phyloP scores from a whole-genome alignment of 2,888 invertebrate species.

The Diloba caeruleocephala region DNA sequence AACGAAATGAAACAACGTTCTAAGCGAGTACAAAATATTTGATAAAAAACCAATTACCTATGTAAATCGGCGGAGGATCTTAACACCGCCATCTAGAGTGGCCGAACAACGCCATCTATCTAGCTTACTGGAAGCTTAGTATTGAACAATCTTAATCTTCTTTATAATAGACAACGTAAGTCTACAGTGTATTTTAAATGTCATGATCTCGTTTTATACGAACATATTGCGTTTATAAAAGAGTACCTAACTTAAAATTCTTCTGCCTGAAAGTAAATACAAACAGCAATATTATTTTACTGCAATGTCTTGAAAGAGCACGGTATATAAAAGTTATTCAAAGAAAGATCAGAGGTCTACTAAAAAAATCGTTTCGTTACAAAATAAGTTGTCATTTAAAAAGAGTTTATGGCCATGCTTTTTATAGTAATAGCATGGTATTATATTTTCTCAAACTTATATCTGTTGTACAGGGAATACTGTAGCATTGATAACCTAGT shows the following conservation, averaged over 20 bases:
- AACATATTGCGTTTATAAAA: constrained; percentile 6
- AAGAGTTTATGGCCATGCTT: constrained; percentile 57
- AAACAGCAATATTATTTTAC: constrained; percentile 29
- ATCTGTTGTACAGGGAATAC: too few relatives aligned
- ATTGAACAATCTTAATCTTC: too few relatives aligned
- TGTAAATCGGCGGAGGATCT: too few relatives aligned
- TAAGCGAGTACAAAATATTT: too few relatives aligned
- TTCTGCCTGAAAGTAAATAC: constrained; percentile 19
- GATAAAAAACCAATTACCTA: too few relatives aligned
- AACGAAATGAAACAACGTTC: too few relatives aligned
- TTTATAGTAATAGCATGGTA: constrained; percentile 59
- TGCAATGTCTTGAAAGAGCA: constrained; percentile 8
- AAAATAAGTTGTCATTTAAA: constrained; percentile 62
- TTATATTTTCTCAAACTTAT: constrained; percentile 48
- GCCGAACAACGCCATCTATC: too few relatives aligned
- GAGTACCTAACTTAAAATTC: constrained; percentile 1
- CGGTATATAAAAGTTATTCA: constrained; percentile 36
- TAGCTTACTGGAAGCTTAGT: too few relatives aligned
- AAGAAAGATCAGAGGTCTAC: constrained; percentile 40
- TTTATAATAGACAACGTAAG: too few relatives aligned
- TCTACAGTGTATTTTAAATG: constrained; percentile 16
- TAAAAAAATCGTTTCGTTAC: constrained; percentile 55
- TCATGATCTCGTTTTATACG: constrained; percentile 6
- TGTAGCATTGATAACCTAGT: too few relatives aligned
- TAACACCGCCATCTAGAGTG: too few relatives aligned